Conservation (phyloP, 2,888 invertebrate species). For the Acanthosepion pharaonis region DNA sequence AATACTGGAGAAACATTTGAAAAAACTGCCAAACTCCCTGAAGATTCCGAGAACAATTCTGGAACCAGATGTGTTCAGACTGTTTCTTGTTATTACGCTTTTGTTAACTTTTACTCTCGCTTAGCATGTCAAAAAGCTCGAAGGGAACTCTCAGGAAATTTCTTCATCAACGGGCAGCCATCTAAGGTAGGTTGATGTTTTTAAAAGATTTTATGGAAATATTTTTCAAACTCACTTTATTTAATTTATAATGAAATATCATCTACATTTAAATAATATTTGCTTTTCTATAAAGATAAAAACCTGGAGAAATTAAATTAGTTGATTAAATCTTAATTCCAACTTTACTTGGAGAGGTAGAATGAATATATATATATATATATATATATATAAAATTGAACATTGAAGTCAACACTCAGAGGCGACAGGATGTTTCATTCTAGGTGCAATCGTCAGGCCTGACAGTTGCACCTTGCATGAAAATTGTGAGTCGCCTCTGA, state of each 20-base stretch:
- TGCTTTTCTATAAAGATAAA: too few relatives aligned
- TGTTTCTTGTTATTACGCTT: conserved; percentile 58
- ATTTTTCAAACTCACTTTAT: background rate
- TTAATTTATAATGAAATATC: background rate
- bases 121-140: conserved; percentile 57
- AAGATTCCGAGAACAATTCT: background rate
- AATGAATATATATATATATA: too few relatives aligned
- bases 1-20: background rate
- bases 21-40: background rate
- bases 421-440: too few relatives aligned
- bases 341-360: too few relatives aligned
- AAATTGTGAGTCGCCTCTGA: too few relatives aligned
- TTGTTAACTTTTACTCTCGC: conserved; percentile 64
- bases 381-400: too few relatives aligned
- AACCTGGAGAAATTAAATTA: too few relatives aligned
- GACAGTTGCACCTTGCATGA: too few relatives aligned
- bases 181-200: conserved; percentile 59
- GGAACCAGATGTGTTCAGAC: background rate
- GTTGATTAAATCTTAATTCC: too few relatives aligned
- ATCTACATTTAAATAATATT: too few relatives aligned
- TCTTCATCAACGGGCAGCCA: conserved; percentile 54
- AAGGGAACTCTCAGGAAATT: conserved; percentile 54
- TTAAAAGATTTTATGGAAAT: background rate
- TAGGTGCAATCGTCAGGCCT: too few relatives aligned
- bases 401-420: too few relatives aligned